Evolutionary conservation across 2,888 invertebrate species (phyloP).

Genomic region (Liodrosophila aerea): DNA sequence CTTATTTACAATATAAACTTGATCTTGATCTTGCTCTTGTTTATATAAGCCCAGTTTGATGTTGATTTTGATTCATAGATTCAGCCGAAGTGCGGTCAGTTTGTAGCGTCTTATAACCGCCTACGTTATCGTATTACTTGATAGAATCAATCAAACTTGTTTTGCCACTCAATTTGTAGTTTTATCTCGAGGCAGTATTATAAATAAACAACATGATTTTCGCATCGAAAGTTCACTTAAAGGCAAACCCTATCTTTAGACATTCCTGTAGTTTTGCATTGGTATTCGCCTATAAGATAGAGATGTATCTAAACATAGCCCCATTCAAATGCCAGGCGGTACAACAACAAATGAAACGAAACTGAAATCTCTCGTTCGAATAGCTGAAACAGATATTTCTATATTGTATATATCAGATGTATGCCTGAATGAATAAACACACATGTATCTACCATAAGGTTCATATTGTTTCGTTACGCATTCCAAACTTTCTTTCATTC

Average conservation of each 20-base stretch:
- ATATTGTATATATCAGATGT: conserved; percentile 10
- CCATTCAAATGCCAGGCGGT: conserved; percentile 38
- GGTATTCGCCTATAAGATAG: conserved; percentile 30
- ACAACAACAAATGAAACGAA: conserved; percentile 32
- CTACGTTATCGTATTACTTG: no score
- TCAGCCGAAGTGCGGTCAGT: no score
- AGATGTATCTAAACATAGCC: conserved; percentile 52
- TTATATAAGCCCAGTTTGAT: no score
- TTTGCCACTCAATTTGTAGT: no score
- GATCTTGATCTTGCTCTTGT: no score
- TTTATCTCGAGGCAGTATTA: no score
- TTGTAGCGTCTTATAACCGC: no score
- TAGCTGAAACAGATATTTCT: conserved; percentile 22
- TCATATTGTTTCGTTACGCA: conserved; percentile 20
- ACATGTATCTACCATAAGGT: conserved; percentile 14
- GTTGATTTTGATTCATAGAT: no score
- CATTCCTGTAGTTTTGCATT: conserved; percentile 25
- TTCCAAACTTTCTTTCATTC: conserved; percentile 44
- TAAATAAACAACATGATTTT: no score
- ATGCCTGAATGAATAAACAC: conserved; percentile 33
- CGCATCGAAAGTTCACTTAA: no score
- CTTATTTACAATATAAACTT: no score
- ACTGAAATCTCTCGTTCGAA: conserved; percentile 28
- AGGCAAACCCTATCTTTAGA: conserved; percentile 13
- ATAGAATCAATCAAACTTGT: no score